phyloP scores from a whole-genome alignment of 2,797 vertebrate species.

The Hyperoplus immaculatus region DNA sequence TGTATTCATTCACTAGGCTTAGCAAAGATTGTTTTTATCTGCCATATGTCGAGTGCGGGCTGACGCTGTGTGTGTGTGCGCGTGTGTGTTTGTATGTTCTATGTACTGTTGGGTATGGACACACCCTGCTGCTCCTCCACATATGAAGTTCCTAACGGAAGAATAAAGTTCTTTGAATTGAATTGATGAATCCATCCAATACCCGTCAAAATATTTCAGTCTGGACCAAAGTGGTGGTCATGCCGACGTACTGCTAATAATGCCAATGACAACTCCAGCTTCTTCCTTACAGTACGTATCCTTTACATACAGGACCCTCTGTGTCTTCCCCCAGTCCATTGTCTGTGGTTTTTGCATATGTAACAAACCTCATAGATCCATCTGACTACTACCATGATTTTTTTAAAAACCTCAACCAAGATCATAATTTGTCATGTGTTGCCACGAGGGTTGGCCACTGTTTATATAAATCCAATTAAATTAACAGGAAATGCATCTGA shows the following conservation, averaged over 20 bases:
- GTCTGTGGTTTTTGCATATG: background rate
- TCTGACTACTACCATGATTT: slow-evolving; percentile 1
- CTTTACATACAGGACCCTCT: background rate
- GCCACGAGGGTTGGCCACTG: background rate
- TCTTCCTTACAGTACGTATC: background rate
- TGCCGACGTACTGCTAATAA: background rate
- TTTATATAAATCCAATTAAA: slow-evolving; percentile 1
- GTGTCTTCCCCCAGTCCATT: background rate
- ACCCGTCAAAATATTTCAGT: background rate
- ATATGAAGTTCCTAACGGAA: too few relatives aligned
- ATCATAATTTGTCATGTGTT: slow-evolving; percentile 4
- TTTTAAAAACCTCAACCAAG: background rate
- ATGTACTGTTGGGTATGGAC: too few relatives aligned
- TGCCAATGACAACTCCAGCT: background rate
- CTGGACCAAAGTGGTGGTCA: background rate
- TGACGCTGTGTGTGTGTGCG: too few relatives aligned
- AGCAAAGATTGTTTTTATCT: too few relatives aligned
- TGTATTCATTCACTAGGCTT: too few relatives aligned
- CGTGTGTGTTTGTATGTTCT: too few relatives aligned
- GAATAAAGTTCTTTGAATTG: too few relatives aligned
- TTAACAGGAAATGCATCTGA: background rate
- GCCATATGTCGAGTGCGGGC: too few relatives aligned
- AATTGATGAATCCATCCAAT: background rate
- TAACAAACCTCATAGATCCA: background rate
- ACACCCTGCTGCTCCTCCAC: too few relatives aligned